Evolutionary conservation across 2,888 invertebrate genomes (phyloP).

Genomic region (Apomyelois bistriatella): DNA sequence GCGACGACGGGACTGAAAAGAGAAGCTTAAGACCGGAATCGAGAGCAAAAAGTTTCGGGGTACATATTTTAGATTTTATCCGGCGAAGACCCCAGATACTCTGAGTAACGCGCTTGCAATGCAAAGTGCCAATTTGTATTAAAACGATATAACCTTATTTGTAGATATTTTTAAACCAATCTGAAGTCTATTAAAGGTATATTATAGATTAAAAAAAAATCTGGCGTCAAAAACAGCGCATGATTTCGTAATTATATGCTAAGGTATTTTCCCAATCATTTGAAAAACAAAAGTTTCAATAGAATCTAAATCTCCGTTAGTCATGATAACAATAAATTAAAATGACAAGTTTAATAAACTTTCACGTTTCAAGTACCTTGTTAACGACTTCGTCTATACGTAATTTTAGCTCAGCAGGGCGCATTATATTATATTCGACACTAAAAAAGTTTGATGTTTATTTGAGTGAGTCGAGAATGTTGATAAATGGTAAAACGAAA

Average conservation of each 20-base stretch:
- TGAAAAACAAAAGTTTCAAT: no score
- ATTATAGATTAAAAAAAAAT: no score
- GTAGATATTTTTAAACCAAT: not conserved
- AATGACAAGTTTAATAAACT: conserved; percentile 2
- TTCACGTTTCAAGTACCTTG: conserved; percentile 2
- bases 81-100: not conserved
- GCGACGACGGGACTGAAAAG: not conserved
- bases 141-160: conserved; percentile 4
- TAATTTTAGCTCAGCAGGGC: conserved; percentile 3
- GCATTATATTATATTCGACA: conserved; percentile 1
- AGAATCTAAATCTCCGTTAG: not conserved
- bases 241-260: no score
- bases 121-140: conserved; percentile 1
- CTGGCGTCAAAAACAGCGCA: no score
- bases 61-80: conserved; percentile 13
- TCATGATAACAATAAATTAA: not conserved
- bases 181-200: no score
- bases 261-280: no score
- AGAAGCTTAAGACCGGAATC: conserved; percentile 7
- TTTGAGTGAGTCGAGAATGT: not conserved
- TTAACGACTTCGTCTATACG: conserved; percentile 7
- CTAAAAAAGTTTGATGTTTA: not conserved
- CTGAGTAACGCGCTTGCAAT: not conserved
- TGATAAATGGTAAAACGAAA: not conserved
- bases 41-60: conserved; percentile 9